These are phyloP conservation scores for Corapipo altera DNA, from an alignment of 2,113 vertebrate species.

Conservation along the genomic window DNA sequence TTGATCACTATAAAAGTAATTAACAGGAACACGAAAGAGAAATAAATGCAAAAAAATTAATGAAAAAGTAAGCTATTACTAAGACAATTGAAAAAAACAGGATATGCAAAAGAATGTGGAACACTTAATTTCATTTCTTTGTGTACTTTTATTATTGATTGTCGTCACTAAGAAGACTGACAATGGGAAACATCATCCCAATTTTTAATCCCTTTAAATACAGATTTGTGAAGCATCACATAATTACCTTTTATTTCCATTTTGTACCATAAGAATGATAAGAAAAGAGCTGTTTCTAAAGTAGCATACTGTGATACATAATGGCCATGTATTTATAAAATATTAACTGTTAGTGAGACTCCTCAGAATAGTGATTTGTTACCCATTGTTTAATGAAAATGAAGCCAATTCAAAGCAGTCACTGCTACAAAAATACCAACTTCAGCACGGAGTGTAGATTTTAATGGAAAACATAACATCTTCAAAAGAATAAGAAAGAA, in stretches of 20 bases:
- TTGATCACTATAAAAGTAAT: slow-evolving; percentile 16
- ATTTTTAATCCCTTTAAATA: slow-evolving; percentile 40
- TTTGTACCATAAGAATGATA: neutral
- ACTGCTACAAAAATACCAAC: neutral
- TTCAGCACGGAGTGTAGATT: neutral
- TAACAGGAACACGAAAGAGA: neutral
- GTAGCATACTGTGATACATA: neutral
- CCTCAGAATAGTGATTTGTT: neutral
- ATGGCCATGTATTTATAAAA: slow-evolving; percentile 16
- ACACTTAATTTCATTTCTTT: neutral
- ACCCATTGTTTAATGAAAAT: neutral
- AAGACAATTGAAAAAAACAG: neutral
- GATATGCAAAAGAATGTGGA: neutral
- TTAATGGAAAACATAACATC: neutral
- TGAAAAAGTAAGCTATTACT: neutral
- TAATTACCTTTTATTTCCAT: slow-evolving; percentile 21
- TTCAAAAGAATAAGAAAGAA: neutral
- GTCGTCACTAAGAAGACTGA: slow-evolving; percentile 5
- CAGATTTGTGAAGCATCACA: neutral
- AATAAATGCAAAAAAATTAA: neutral
- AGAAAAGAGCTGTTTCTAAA: slow-evolving; percentile 21
- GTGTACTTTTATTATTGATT: neutral
- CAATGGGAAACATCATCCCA: neutral
- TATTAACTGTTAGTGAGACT: neutral
- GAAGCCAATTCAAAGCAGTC: neutral